Evolutionary conservation across 2,888 invertebrate genomes (phyloP), one percentile per base, ranked within the genome.

Genomic region (Campopleginae sp.): DNA sequence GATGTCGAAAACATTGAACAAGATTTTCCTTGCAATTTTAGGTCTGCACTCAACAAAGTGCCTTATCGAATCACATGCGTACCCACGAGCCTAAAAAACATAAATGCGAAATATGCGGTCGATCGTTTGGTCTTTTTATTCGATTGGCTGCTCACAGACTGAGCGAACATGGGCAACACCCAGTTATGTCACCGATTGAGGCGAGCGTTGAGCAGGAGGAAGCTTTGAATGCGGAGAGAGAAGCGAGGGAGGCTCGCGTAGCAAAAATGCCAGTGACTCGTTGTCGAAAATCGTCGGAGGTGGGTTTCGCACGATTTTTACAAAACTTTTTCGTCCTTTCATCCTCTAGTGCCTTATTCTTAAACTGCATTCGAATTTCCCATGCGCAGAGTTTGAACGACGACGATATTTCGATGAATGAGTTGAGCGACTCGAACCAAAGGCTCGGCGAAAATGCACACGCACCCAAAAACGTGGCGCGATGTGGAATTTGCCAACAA

Each of bases 11-110:
- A 23, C 10, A 38, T 58, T 58, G 2, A 27, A 10, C 27, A 61
- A 10, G 14, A 10, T 51, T 71, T 61, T 33, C 80, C 46, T 44
- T 31, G 1, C 2, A 8, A 58, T 61, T 74, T 27, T 31, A 92
- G 92, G 88, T 90, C 4, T 92, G 92, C 76, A 92, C 92, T 0
- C 92, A 92, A 76, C 92, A 92, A 88, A 92, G 92, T 79, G 92
- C 92, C 14, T 86, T 92, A 48, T 92, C 92, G 19, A 92, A 92
- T 87, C 92, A 92, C 51, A 92, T 92, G 92, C 90, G 92, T 63
- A 92, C 91, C 42, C 92, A 92, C 63, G 91, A 92, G 80, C 92
- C 92, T 4, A 92, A 92, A 76, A 90, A 89, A 78, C 89, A 91
- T 65, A 92, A 92, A 77, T 92, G 92, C 85, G 91, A 92, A 75